A percentile compares a stretch with the other conserved stretches of the same genome.
Evolutionary conservation across 2,113 vertebrate genomes (phyloP).

Genomic region (Actenoides hombroni): DNA sequence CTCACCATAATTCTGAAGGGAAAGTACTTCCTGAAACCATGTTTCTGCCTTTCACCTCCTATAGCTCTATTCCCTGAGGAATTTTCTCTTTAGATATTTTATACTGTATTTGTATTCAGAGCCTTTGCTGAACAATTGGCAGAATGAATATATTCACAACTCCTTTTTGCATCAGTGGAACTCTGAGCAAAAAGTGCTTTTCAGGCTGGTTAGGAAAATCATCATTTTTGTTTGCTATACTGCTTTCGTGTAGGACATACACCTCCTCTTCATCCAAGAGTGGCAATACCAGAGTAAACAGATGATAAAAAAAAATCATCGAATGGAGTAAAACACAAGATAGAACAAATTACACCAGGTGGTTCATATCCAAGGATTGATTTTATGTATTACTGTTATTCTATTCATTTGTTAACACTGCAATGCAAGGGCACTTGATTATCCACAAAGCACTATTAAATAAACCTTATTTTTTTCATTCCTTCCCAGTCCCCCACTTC

Average conservation of each 20-base stretch:
- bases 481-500: not conserved
- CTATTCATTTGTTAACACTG: not conserved
- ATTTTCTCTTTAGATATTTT: not conserved
- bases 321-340: not conserved
- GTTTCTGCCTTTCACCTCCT: not conserved
- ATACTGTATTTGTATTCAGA: not conserved
- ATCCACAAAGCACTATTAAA: not conserved
- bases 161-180: constrained; percentile 28
- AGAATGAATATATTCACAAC: not conserved
- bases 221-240: constrained; percentile 24
- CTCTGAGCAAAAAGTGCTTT: not conserved
- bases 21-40: not conserved
- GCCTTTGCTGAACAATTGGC: not conserved
- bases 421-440: not conserved
- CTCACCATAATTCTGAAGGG: not conserved
- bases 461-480: not conserved
- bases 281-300: constrained; percentile 12
- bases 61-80: not conserved
- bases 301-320: not conserved
- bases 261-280: not conserved
- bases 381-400: not conserved
- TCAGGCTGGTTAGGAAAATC: constrained; percentile 24
- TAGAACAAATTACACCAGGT: not conserved
- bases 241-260: not conserved
- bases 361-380: not conserved